Conservation (phyloP, 2,113 vertebrate species). For the Caloenas nicobarica region DNA sequence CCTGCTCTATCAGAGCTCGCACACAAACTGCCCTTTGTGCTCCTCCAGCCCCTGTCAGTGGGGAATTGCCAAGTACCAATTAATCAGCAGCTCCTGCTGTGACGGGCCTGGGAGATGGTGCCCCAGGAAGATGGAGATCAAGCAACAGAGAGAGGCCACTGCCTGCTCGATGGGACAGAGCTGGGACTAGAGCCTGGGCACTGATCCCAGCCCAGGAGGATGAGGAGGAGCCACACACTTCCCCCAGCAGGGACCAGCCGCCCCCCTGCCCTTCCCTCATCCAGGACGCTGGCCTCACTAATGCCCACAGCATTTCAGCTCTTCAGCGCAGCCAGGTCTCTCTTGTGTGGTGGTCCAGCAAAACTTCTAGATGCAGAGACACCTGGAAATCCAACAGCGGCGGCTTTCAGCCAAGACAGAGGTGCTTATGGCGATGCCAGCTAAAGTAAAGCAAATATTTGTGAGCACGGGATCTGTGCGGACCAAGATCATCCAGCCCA, state of each 20-base stretch:
- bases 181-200: not conserved
- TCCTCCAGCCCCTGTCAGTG: not conserved
- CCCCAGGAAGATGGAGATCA: not conserved
- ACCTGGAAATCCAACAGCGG: not conserved
- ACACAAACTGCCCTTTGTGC: conserved; percentile 44
- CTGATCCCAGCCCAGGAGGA: not conserved
- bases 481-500: not conserved
- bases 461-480: not conserved
- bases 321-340: not conserved
- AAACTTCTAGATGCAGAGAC: not conserved
- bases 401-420: not conserved
- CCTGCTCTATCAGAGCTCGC: not conserved
- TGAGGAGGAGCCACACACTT: not conserved
- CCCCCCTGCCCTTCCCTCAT: too few relatives aligned
- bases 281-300: not conserved
- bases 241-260: rapidly evolving
- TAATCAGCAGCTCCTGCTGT: not conserved
- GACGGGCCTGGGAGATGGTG: not conserved
- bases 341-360: not conserved
- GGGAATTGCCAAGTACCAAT: not conserved
- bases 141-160: not conserved
- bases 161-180: not conserved
- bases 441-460: not conserved
- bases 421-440: not conserved
- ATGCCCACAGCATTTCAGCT: not conserved